Conservation (phyloP, 2,888 invertebrate genomes). For the Harpagoxenus sublaevis region DNA sequence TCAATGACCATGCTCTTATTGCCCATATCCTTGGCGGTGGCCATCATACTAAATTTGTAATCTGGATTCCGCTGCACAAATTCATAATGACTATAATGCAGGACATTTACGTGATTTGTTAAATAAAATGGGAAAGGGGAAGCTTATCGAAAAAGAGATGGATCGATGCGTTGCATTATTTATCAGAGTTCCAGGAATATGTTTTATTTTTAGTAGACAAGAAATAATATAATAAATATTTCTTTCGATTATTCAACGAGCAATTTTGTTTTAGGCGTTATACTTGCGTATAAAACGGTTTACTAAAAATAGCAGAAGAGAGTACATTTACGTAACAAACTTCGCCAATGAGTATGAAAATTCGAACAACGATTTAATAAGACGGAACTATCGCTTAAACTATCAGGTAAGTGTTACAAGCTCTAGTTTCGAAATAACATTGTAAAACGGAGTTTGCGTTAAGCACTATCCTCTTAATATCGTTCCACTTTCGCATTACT, state of each 20-base stretch:
- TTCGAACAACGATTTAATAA: not conserved
- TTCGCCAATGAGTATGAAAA: slow-evolving; percentile 5
- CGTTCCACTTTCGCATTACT: slow-evolving; percentile 83
- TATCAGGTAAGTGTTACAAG: not conserved
- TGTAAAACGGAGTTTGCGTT: slow-evolving; percentile 3
- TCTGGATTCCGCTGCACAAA: slow-evolving; percentile 88
- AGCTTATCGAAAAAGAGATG: not conserved
- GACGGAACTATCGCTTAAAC: not conserved
- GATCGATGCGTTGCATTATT: not conserved
- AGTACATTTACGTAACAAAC: not conserved
- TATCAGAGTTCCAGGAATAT: not conserved
- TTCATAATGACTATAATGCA: not conserved
- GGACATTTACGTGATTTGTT: not conserved
- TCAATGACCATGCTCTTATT: slow-evolving; percentile 90
- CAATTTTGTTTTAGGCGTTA: not conserved
- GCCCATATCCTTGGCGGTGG: slow-evolving; percentile 93
- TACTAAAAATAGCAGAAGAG: not conserved
- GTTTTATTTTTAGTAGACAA: not conserved
- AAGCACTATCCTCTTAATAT: not conserved
- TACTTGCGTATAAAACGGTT: not conserved
- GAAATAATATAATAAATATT: not conserved
- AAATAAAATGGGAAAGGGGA: not conserved
- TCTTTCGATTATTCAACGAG: not conserved
- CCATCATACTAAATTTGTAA: slow-evolving; percentile 90
- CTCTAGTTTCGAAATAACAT: not conserved